phyloP scores from a whole-genome alignment of 2,888 invertebrate genomes.

The Deilephila porcellus region DNA sequence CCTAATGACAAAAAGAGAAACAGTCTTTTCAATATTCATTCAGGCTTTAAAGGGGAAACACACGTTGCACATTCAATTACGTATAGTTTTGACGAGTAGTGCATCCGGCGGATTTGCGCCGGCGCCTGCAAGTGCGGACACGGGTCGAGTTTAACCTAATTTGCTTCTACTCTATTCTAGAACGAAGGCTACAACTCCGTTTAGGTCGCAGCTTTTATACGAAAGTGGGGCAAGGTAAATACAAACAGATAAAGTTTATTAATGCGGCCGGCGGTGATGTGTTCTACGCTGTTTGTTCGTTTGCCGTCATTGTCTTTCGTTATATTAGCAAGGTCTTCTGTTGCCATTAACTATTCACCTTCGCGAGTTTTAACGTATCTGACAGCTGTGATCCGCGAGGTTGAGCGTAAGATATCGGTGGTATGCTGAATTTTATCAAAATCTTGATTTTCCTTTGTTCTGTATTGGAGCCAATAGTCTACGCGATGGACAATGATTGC shows the following conservation, averaged over 20 bases:
- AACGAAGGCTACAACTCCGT: constrained; percentile 47
- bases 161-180: constrained; percentile 54
- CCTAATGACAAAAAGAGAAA: too few relatives aligned
- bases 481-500: too few relatives aligned
- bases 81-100: constrained; percentile 1
- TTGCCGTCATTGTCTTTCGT: not conserved
- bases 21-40: too few relatives aligned
- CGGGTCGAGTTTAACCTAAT: constrained; percentile 69
- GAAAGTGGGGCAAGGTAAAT: constrained; percentile 51
- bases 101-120: constrained; percentile 36
- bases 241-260: constrained; percentile 36
- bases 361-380: too few relatives aligned
- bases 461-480: too few relatives aligned
- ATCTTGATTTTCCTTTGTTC: too few relatives aligned
- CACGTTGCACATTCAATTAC: not conserved
- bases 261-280: constrained; percentile 13
- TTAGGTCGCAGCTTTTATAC: constrained; percentile 46
- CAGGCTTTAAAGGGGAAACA: not conserved
- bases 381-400: too few relatives aligned
- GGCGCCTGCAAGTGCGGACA: constrained; percentile 43
- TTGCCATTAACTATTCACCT: too few relatives aligned
- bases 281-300: not conserved
- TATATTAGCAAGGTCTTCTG: not conserved
- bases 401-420: too few relatives aligned
- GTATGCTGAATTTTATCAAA: too few relatives aligned